Evolutionary conservation across 1,140 invertebrate species (phyloP).

Genomic region (Meloidogyne exigua): DNA sequence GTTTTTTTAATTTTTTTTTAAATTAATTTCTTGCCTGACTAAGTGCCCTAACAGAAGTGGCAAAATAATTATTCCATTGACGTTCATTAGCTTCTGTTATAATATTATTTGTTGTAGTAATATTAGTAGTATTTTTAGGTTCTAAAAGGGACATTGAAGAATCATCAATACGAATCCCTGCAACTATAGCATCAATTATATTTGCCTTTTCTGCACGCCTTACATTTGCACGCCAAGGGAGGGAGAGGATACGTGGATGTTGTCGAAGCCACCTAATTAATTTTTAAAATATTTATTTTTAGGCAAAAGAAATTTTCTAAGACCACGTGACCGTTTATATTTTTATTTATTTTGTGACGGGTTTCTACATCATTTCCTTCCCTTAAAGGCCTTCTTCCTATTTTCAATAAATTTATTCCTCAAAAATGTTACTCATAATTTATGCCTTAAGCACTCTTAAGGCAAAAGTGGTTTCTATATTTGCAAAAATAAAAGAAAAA

Average conservation of each 20-base stretch:
- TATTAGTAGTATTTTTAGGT: slow-evolving; percentile 12
- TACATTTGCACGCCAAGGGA: slow-evolving; percentile 84
- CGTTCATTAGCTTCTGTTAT: slow-evolving; percentile 44
- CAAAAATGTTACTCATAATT: slow-evolving; percentile 1
- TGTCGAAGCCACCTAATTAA: slow-evolving; percentile 79
- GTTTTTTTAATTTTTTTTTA: not conserved
- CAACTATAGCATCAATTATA: slow-evolving; percentile 91
- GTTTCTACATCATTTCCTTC: not conserved
- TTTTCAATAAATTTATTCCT: not conserved
- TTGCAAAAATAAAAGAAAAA: not conserved
- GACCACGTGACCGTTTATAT: not conserved
- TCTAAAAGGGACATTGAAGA: slow-evolving; percentile 54
- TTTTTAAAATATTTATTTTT: slow-evolving; percentile 14
- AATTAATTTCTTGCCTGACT: slow-evolving; percentile 35
- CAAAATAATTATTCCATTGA: slow-evolving; percentile 56
- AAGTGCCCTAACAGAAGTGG: slow-evolving; percentile 52
- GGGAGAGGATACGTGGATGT: slow-evolving; percentile 79
- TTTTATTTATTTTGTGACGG: slow-evolving; percentile 4
- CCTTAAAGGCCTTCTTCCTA: not conserved
- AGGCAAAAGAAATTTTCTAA: too few species aligned
- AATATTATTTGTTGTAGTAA: slow-evolving; percentile 2
- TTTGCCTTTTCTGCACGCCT: slow-evolving; percentile 90
- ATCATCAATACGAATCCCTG: slow-evolving; percentile 76
- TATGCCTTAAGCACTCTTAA: slow-evolving; percentile 2
- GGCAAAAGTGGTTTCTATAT: not conserved